A percentile compares a stretch with the other conserved stretches of the same genome.
Evolutionary conservation across 1,140 invertebrate genomes (phyloP).

Genomic region (Musca vetustissima): DNA sequence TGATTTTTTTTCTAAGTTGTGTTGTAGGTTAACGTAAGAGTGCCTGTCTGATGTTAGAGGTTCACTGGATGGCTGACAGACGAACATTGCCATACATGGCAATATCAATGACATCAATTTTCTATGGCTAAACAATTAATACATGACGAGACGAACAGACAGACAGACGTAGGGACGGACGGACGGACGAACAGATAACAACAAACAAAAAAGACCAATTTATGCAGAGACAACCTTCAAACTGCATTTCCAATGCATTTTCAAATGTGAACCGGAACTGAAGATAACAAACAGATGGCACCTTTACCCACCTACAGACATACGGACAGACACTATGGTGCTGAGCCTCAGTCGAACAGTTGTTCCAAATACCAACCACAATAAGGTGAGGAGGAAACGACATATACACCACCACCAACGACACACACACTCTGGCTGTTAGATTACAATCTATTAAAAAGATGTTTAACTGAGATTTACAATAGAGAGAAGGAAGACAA

Average conservation of each 20-base stretch:
- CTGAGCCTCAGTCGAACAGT: not conserved
- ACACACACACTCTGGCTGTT: not conserved
- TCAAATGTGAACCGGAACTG: slow-evolving; percentile 19
- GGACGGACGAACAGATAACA: not conserved
- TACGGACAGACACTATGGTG: not conserved
- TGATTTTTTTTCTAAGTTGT: too few relatives aligned
- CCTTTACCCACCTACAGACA: slow-evolving; percentile 13
- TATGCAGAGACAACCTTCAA: not conserved
- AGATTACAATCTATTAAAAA: slow-evolving; percentile 14
- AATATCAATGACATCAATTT: slow-evolving; percentile 24
- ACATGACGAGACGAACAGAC: too few relatives aligned
- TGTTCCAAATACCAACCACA: slow-evolving; percentile 17
- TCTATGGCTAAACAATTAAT: not conserved
- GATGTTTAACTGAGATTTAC: not conserved
- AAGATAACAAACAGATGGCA: slow-evolving; percentile 23
- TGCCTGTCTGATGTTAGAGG: too few relatives aligned
- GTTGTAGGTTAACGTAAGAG: too few relatives aligned
- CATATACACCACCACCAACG: not conserved
- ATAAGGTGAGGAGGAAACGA: not conserved
- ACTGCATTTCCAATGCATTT: slow-evolving; percentile 19
- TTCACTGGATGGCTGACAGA: too few relatives aligned
- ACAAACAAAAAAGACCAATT: not conserved
- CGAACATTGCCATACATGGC: not conserved
- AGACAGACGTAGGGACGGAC: too few relatives aligned
- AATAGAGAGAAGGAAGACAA: too few relatives aligned